Base-by-base conservation (phyloP, 2,888 invertebrate genomes). In the Apantesis nais region DNA sequence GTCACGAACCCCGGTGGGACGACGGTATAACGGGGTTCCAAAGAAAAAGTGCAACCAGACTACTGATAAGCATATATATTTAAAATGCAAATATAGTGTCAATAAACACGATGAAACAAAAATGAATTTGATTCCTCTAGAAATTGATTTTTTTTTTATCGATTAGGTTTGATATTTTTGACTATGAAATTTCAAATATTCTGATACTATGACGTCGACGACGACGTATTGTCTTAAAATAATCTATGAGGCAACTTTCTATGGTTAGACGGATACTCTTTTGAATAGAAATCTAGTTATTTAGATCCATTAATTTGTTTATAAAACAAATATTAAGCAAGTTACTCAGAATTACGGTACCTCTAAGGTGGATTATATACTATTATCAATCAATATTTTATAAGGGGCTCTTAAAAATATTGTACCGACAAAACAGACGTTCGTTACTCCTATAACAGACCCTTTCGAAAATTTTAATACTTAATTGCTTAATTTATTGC, bases 401-500 rank as follows among this genome's bases (percentile, higher is more conserved):
- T 67, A 62, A 55, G 14, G 31, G 37, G n/a, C 55, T 34, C 31
- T 65, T 31, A 48, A 60, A 60, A 60, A 39, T 31, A 44, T 29
- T 48, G 39, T n/a, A 41, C 39, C 39, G 58, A 41, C 37, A 66
- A 70, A 66, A 62, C 31, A 66, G 37, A 72, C 61, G 68, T 68
- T 72, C 22, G 68, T 74, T 78, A 74, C 70, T 73, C 70, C 72
- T 67, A 76, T 77, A 81, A 73, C 74, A 70, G 67, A 60, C 69
- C 67, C 73, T 73, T 71, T 73, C 44, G 76, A 70, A 83, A 74
- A 77, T 77, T 82, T 79, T 72, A 80, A 80, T 77, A 82, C 74
- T 80, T 79, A 83, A 83, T 80, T 79, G 68, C 71, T 75, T 74
- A 83, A 82, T 83, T 82, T 83, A 82, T 83, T 75, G 64, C 73